These are phyloP conservation scores for Manis crassicaudata DNA, from an alignment of 2,797 vertebrate species.

Conservation along the genomic window DNA sequence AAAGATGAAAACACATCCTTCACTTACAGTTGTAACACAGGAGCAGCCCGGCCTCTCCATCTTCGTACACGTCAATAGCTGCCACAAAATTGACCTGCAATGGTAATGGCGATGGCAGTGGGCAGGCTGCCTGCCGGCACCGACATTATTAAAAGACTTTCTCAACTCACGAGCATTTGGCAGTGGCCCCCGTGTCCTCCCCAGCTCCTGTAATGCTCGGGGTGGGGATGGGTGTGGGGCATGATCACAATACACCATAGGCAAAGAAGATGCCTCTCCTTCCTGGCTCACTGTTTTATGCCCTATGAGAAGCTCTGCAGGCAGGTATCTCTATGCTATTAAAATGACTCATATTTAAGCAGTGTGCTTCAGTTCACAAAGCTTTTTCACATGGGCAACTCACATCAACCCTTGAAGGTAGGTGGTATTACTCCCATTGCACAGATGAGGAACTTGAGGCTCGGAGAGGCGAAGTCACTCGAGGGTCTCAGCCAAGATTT, in stretches of 20 bases:
- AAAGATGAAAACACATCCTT: neutral
- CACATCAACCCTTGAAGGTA: neutral
- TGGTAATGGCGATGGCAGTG: constrained; percentile 76
- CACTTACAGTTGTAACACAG: constrained; percentile 99
- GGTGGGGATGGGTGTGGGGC: no score
- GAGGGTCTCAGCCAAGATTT: neutral
- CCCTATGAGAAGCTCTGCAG: neutral
- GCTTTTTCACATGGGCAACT: neutral
- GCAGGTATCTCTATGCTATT: neutral
- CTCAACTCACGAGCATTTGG: neutral
- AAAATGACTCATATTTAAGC: neutral
- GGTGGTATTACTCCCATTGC: neutral
- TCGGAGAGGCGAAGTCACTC: neutral
- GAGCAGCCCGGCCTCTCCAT: constrained; percentile 96
- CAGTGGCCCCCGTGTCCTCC: neutral
- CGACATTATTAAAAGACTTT: neutral
- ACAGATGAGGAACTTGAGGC: neutral
- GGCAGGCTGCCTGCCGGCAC: neutral
- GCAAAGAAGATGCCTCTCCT: neutral
- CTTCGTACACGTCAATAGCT: constrained; percentile 98
- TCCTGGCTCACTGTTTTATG: neutral
- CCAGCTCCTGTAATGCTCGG: no score
- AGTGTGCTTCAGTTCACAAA: neutral
- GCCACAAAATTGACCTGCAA: constrained; percentile 98
- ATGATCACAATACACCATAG: no score